A percentile compares a stretch with the other conserved stretches of the same genome.
Evolutionary conservation across 2,113 vertebrate genomes (phyloP).

Genomic region (Corapipo altera): DNA sequence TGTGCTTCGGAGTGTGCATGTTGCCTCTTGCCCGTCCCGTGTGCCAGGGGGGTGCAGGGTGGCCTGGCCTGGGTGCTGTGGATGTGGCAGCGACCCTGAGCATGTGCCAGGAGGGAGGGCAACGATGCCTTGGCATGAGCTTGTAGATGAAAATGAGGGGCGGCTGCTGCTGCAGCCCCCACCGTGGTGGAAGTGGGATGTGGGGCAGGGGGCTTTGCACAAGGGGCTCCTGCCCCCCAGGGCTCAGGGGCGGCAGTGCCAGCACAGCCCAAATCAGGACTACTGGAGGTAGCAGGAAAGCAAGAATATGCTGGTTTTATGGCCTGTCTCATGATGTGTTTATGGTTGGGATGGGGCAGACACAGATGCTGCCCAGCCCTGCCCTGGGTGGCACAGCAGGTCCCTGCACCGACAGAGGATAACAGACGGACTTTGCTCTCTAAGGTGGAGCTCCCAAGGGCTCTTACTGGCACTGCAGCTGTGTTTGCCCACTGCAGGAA

Average conservation of each 20-base stretch:
- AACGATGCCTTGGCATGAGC: not conserved
- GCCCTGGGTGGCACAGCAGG: accelerated
- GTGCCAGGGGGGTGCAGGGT: not conserved
- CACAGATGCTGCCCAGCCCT: not conserved
- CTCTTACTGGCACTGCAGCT: not conserved
- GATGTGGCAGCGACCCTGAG: not conserved
- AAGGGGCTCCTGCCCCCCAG: not conserved
- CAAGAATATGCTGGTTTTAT: not conserved
- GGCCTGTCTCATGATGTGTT: not conserved
- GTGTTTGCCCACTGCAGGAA: not conserved
- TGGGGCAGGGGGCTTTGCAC: accelerated
- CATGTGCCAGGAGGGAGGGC: accelerated
- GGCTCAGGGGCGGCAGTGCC: not conserved
- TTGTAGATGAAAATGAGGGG: not conserved
- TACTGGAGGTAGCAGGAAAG: not conserved
- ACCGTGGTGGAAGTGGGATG: not conserved
- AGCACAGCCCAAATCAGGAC: not conserved
- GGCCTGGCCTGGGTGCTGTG: not conserved
- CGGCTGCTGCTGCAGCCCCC: not conserved
- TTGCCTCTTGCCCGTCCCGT: accelerated
- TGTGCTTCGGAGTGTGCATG: not conserved
- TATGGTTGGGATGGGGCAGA: not conserved
- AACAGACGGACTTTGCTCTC: not conserved
- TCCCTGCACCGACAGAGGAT: not conserved
- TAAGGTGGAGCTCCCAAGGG: not conserved